phyloP scores from a whole-genome alignment of 2,888 invertebrate species.

The Pollenia griseotomentosa region DNA sequence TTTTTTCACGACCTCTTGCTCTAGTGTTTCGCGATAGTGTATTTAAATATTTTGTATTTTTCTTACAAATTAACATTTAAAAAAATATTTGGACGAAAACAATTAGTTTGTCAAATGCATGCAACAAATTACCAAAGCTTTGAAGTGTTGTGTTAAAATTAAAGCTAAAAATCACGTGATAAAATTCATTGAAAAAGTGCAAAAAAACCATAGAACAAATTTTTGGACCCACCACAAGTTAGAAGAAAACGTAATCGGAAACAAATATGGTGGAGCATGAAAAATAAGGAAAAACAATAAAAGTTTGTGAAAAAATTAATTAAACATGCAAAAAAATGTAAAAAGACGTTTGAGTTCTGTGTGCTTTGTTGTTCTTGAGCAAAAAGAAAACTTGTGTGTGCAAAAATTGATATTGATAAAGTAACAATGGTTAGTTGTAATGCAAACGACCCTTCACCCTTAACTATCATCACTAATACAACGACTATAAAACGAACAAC shows the following conservation, averaged over 20 bases:
- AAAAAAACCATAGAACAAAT: slow-evolving; percentile 23
- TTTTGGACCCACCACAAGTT: slow-evolving; percentile 46
- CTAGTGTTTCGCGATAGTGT: slow-evolving; percentile 52
- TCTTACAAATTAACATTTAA: slow-evolving; percentile 31
- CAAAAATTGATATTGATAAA: slow-evolving; percentile 50
- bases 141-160: background rate
- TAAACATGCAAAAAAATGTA: slow-evolving; percentile 3
- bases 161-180: slow-evolving; percentile 24
- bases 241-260: background rate
- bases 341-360: background rate
- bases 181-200: slow-evolving; percentile 29
- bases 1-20: slow-evolving; percentile 61
- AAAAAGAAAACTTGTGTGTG: background rate
- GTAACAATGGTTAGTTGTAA: slow-evolving; percentile 54
- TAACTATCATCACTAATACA: slow-evolving; percentile 16
- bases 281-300: background rate
- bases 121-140: slow-evolving; percentile 2
- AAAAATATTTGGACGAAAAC: slow-evolving; percentile 26
- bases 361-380: background rate
- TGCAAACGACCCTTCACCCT: slow-evolving; percentile 48
- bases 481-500: slow-evolving; percentile 40
- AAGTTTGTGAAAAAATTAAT: background rate
- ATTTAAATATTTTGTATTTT: slow-evolving; percentile 51
- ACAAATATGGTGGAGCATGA: slow-evolving; percentile 15
- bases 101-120: background rate